Evolutionary conservation across 2,888 invertebrate genomes (phyloP), one percentile per base, ranked within the genome.

Genomic region (Drosophila prostipennis): DNA sequence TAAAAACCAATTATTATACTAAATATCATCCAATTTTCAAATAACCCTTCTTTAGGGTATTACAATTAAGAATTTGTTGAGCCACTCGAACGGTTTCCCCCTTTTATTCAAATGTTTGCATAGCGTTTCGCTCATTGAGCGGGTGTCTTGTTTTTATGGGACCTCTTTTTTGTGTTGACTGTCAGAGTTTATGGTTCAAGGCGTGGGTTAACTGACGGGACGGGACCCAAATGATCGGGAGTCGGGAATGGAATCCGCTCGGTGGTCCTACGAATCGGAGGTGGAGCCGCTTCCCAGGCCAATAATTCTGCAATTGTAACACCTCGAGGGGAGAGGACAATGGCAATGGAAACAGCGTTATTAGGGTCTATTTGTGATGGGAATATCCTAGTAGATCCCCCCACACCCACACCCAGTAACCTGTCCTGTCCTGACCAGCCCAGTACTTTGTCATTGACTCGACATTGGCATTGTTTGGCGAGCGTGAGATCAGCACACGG

Each of bases 401-500:
- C 46, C 32, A 26, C 16, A 29, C 14, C 46, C 32, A 26, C 16
- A 29, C 14, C 29, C 26, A 14, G 14, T 46, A 48, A 16, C 48
- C 56, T n/a, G 53, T 45, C 43, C 52, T 48, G 64, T 45, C 43
- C 52, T 48, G 64, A 46, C 63, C 52, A 61, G 56, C 64, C 57
- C 48, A 70, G 67, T 52, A 69, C 55, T 59, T 58, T 79, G 75
- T 84, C 77, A 84, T 49, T 63, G 61, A 63, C 61, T 63, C 60
- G 40, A 40, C 59, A 48, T 63, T 49, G 61, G 60, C 60, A 63
- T 84, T 84, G 87, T 84, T 73, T 76, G 74, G 79, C 71, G 68
- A 82, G 87, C 85, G 87, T 85, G 85, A 85, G 85, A 85, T 85
- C 85, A 85, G 85, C 85, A 85, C 85, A 85, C 75, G 82, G 87